A percentile compares a stretch with the other conserved stretches of the same genome.
phyloP scores from a whole-genome alignment of 1,140 invertebrate species.

The Lasioglossum baleicum region DNA sequence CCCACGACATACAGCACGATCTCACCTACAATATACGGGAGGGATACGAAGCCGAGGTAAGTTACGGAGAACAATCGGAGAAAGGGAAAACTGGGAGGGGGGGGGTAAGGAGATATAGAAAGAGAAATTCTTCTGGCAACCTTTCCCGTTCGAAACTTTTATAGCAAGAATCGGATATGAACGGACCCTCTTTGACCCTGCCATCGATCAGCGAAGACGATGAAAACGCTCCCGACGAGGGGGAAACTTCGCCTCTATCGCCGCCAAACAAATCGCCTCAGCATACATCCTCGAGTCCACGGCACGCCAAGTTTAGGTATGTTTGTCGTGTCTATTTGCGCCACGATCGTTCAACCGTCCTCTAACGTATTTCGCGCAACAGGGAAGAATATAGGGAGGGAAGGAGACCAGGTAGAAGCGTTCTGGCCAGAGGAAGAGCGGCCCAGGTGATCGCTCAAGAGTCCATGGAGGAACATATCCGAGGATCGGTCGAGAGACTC shows the following conservation, averaged over 20 bases:
- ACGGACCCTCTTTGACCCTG: conserved; percentile 89
- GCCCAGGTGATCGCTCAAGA: conserved; percentile 65
- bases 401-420: conserved; percentile 58
- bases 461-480: conserved; percentile 78
- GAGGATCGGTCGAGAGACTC: conserved; percentile 88
- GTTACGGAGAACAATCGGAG: background rate
- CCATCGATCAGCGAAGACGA: conserved; percentile 96
- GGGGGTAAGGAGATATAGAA: too few species aligned
- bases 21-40: conserved; percentile 96
- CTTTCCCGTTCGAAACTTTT: conserved; percentile 13
- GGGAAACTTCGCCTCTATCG: conserved; percentile 84
- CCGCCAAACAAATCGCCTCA: conserved; percentile 82
- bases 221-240: conserved; percentile 89
- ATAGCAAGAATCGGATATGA: conserved; percentile 88
- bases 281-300: conserved; percentile 82
- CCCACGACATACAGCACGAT: conserved; percentile 96
- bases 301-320: conserved; percentile 85
- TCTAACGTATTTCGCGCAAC: background rate
- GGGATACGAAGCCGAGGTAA: conserved; percentile 92
- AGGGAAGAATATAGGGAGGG: conserved; percentile 69
- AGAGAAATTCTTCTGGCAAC: background rate
- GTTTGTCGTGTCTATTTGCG: background rate
- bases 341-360: too few species aligned
- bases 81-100: too few species aligned
- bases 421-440: conserved; percentile 56